phyloP scores from a whole-genome alignment of 1,140 invertebrate species.

The Anoplolepis gracilipes region DNA sequence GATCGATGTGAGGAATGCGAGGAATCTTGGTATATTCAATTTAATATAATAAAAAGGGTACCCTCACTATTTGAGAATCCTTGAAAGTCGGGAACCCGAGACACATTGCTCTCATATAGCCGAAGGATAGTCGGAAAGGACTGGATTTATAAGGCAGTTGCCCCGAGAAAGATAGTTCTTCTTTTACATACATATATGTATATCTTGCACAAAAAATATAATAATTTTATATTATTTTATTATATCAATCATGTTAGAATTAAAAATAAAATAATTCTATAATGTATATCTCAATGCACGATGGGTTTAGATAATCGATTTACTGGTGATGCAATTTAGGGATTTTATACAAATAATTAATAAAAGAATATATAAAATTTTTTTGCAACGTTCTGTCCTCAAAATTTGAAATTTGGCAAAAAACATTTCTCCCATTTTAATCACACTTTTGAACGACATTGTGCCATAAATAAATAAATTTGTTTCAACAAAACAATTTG shows the following conservation, averaged over 20 bases:
- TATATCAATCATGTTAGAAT: neutral
- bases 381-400: neutral
- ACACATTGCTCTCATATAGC: slow-evolving; percentile 9
- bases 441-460: neutral
- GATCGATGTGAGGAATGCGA: slow-evolving; percentile 48
- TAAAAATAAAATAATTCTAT: neutral
- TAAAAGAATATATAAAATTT: neutral
- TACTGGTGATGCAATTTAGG: neutral
- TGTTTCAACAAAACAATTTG: neutral
- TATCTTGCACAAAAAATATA: neutral
- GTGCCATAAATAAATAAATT: neutral
- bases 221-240: neutral
- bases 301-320: neutral
- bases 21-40: slow-evolving; percentile 52
- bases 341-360: neutral
- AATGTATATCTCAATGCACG: too few species aligned
- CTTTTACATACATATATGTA: neutral
- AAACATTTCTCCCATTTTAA: slow-evolving; percentile 3
- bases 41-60: slow-evolving; percentile 56
- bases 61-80: slow-evolving; percentile 36
- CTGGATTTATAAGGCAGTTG: neutral
- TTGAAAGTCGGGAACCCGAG: neutral
- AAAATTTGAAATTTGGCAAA: slow-evolving; percentile 18
- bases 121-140: neutral
- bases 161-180: neutral